Evolutionary conservation across 2,797 vertebrate genomes (phyloP).

Genomic region (Schizothorax lantsangensis): DNA sequence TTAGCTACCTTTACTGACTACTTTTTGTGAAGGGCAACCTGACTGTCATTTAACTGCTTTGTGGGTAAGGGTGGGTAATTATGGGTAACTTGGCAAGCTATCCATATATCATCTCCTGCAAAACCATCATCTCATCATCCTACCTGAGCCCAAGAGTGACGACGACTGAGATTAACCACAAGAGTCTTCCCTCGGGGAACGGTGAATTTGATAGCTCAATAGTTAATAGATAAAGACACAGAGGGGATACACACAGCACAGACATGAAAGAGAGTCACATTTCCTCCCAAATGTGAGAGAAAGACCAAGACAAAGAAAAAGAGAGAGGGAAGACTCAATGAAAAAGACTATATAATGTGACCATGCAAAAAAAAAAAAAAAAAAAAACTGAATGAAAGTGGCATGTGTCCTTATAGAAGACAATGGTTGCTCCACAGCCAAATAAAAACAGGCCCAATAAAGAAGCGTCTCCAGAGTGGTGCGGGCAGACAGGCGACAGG

Average conservation of each 20-base stretch:
- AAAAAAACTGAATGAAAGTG: conserved; percentile 29
- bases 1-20: neutral
- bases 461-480: conserved; percentile 53
- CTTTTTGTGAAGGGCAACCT: neutral
- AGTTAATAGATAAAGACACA: conserved; percentile 40
- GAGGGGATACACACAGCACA: conserved; percentile 27
- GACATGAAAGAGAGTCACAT: conserved; percentile 40
- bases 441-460: conserved; percentile 36
- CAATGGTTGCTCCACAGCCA: neutral
- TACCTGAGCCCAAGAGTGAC: conserved; percentile 14
- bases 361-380: neutral
- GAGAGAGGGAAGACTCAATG: neutral
- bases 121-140: conserved; percentile 15
- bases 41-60: conserved; percentile 14
- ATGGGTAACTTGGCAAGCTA: neutral
- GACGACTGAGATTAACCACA: conserved; percentile 40
- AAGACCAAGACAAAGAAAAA: conserved; percentile 3
- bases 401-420: conserved; percentile 15
- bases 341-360: conserved; percentile 7
- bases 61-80: neutral
- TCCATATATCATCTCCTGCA: conserved; percentile 15
- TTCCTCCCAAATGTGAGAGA: conserved; percentile 27
- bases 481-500: conserved; percentile 30
- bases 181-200: conserved; percentile 22
- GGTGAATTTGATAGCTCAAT: conserved; percentile 47